Evolutionary conservation across 2,113 vertebrate genomes (phyloP).

Genomic region (Mus spicilegus): DNA sequence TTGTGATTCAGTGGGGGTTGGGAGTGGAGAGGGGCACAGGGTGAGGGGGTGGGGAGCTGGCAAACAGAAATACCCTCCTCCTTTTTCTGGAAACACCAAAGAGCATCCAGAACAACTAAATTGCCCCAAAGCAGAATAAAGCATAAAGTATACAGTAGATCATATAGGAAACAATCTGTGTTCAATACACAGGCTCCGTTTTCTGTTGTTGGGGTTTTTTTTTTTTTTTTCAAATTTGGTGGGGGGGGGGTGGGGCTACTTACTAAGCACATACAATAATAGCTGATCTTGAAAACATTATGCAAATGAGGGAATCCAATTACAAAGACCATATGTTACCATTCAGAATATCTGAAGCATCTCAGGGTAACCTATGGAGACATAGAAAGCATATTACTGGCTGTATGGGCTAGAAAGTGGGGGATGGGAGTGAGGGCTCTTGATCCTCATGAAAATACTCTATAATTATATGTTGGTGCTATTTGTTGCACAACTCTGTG

Average conservation of each 20-base stretch:
- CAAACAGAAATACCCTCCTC: neutral
- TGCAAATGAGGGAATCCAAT: neutral
- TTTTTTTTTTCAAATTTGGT: neutral
- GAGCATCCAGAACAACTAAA: neutral
- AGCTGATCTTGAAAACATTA: neutral
- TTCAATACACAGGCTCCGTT: neutral
- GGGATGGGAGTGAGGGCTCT: neutral
- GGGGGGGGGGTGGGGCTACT: neutral
- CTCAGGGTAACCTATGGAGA: neutral
- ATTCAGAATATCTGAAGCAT: neutral
- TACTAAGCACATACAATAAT: neutral
- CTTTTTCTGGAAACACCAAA: neutral
- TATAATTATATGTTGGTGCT: neutral
- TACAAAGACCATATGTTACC: too few relatives aligned
- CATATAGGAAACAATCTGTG: neutral
- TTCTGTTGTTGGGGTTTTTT: neutral
- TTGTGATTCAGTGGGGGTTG: neutral
- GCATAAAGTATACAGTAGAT: neutral
- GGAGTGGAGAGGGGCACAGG: neutral
- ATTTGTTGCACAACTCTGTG: rapidly evolving
- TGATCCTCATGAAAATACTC: neutral
- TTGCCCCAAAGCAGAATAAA: neutral
- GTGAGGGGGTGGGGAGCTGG: too few relatives aligned
- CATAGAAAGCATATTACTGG: neutral
- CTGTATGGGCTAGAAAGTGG: neutral